phyloP scores from a whole-genome alignment of 2,113 vertebrate genomes.

The Corythoichthys intestinalis region DNA sequence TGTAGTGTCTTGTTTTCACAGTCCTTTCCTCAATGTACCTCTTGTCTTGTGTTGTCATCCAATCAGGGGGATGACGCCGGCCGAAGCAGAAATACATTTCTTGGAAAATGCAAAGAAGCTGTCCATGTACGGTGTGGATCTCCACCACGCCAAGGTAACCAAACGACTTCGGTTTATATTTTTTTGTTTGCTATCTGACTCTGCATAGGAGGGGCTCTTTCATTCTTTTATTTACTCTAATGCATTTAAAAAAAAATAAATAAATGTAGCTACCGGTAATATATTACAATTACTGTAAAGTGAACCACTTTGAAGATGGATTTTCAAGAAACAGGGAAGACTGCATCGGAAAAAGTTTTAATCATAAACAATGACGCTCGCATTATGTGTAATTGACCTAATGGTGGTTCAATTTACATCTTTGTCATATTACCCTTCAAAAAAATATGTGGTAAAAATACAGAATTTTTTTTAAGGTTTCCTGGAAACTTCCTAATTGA shows the following conservation, averaged over 20 bases:
- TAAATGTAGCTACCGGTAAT: not conserved
- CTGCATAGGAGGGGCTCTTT: not conserved
- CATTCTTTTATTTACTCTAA: no score
- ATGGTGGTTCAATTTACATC: no score
- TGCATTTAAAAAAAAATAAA: no score
- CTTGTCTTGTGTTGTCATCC: not conserved
- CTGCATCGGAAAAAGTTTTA: no score
- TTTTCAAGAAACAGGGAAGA: not conserved
- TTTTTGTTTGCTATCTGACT: not conserved
- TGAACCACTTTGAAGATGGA: not conserved
- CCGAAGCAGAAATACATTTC: constrained; percentile 94
- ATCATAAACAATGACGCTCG: no score
- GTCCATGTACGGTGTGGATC: constrained; percentile 96
- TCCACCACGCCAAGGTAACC: constrained; percentile 93
- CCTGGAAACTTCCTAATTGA: no score
- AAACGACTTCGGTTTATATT: not conserved
- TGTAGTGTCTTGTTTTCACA: not conserved
- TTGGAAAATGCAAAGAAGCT: constrained; percentile 98
- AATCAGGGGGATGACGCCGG: constrained; percentile 92
- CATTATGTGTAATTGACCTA: no score
- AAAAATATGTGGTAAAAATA: no score
- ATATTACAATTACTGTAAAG: not conserved
- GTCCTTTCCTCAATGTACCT: not conserved
- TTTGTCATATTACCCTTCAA: no score
- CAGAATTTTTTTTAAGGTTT: no score